Evolutionary conservation across 53 echinoderm and acorn worm genomes (phyloP).

Genomic region (Henricia sp.): DNA sequence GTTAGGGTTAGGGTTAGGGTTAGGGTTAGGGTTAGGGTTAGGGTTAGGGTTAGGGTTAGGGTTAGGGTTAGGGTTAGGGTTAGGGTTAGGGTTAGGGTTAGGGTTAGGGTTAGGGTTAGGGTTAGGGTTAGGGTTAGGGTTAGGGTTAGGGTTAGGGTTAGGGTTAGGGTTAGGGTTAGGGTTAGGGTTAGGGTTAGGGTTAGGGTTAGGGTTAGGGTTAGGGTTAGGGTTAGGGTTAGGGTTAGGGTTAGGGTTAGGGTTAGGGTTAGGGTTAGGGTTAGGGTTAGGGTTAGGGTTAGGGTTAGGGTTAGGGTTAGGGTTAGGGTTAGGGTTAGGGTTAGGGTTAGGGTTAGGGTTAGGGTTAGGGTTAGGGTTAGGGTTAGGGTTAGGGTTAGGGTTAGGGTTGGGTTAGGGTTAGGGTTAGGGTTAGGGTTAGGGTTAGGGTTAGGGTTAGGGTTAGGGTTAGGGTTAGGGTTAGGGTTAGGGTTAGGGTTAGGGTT

Average conservation of each 20-base stretch:
- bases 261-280: background rate
- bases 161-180: background rate
- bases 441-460: background rate
- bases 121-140: background rate
- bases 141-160: background rate
- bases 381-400: too few relatives aligned
- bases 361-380: background rate
- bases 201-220: background rate
- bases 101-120: background rate
- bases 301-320: background rate
- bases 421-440: background rate
- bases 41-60: background rate
- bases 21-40: background rate
- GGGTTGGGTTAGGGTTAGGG: background rate
- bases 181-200: background rate
- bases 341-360: background rate
- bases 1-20: background rate
- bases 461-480: background rate
- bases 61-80: background rate
- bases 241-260: background rate
- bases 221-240: background rate
- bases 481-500: background rate
- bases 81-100: background rate
- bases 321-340: background rate
- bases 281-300: background rate